phyloP scores from a whole-genome alignment of 2,113 vertebrate genomes.

The Crotophaga sulcirostris region DNA sequence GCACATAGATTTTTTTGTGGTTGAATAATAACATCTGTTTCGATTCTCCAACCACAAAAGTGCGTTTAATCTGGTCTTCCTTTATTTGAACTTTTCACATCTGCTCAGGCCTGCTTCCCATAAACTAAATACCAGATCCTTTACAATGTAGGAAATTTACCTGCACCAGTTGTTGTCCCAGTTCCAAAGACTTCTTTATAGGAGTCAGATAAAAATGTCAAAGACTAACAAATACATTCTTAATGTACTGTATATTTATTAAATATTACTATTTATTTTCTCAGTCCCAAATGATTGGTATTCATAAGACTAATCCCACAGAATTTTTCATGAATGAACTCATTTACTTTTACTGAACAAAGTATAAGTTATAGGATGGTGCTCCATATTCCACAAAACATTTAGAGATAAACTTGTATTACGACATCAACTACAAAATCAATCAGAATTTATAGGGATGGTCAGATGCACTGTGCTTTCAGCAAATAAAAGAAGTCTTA shows the following conservation, averaged over 20 bases:
- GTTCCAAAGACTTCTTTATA: conserved; percentile 73
- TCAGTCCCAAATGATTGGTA: background rate
- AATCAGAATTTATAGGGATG: background rate
- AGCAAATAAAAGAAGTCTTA: background rate
- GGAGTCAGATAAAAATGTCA: conserved; percentile 71
- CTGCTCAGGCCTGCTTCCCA: conserved; percentile 79
- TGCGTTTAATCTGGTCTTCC: conserved; percentile 82
- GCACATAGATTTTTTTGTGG: conserved; percentile 73
- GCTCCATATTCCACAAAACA: background rate
- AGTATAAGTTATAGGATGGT: background rate
- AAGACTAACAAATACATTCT: conserved; percentile 69
- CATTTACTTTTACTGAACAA: background rate
- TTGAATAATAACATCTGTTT: conserved; percentile 85
- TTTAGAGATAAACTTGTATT: background rate
- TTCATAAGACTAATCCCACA: background rate
- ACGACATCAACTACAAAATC: background rate
- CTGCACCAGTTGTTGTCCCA: conserved; percentile 69
- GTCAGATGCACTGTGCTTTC: background rate
- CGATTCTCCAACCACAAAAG: conserved; percentile 80
- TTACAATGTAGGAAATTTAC: conserved; percentile 78
- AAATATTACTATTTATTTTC: conserved; percentile 29
- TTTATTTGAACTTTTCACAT: conserved; percentile 86
- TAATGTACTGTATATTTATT: conserved; percentile 26
- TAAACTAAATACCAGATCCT: conserved; percentile 79
- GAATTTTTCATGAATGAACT: conserved; percentile 1